Evolutionary conservation across 2,113 vertebrate genomes (phyloP).

Genomic region (Arizona elegans): DNA sequence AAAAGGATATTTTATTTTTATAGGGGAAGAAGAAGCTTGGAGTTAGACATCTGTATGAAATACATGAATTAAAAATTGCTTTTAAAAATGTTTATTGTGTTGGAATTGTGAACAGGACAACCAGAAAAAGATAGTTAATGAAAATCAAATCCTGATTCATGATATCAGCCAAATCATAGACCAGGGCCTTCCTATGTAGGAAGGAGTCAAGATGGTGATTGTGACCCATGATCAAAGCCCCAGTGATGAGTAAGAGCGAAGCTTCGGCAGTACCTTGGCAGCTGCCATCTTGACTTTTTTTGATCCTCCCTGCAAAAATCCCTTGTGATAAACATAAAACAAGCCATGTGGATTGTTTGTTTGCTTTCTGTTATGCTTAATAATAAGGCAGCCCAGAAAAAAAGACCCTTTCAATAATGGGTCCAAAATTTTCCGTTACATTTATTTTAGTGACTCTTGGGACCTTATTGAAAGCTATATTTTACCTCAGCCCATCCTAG

Average conservation of each 20-base stretch:
- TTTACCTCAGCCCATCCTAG: neutral
- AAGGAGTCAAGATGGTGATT: neutral
- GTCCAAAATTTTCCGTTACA: neutral
- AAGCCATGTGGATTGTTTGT: neutral
- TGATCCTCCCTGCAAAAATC: neutral
- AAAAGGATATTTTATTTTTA: slow-evolving; percentile 6
- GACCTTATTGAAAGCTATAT: neutral
- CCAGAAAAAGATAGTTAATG: too few species aligned
- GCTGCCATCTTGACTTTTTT: neutral
- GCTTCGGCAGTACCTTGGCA: neutral
- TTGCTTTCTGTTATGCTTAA: neutral
- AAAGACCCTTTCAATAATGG: neutral
- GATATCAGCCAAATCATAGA: neutral
- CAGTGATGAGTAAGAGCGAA: neutral
- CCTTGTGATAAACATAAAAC: neutral
- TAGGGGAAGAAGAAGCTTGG: neutral
- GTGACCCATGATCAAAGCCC: neutral
- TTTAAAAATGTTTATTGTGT: neutral
- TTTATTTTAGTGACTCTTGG: neutral
- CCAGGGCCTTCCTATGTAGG: neutral
- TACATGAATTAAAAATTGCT: neutral
- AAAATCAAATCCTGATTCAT: neutral
- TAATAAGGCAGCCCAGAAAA: neutral
- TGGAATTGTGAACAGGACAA: neutral
- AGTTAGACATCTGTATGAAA: neutral